Conservation (phyloP, 1,140 invertebrate species). For the Sycobia sp. region DNA sequence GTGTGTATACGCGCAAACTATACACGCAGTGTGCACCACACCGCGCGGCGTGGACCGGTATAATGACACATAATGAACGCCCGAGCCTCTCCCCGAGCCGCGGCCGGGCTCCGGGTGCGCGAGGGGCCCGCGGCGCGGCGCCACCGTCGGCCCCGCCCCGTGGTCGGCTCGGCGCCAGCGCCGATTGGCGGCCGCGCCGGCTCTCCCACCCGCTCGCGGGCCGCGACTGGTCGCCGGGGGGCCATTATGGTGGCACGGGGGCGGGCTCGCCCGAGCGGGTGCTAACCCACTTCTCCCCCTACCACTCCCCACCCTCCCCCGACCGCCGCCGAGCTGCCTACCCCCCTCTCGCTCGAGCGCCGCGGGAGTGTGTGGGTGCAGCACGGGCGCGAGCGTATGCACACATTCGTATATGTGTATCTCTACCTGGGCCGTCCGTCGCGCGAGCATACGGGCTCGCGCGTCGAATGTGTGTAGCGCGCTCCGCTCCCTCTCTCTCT, state of each 20-base stretch:
- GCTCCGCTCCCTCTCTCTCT: no score
- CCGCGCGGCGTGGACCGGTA: slow-evolving; percentile 62
- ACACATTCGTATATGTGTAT: no score
- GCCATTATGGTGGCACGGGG: slow-evolving; percentile 58
- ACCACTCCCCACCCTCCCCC: slow-evolving; percentile 4
- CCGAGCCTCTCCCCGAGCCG: slow-evolving; percentile 60
- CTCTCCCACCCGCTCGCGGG: not conserved
- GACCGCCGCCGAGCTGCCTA: slow-evolving; percentile 38
- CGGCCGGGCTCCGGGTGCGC: slow-evolving; percentile 45
- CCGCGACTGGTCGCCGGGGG: slow-evolving; percentile 44
- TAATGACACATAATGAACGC: slow-evolving; percentile 65
- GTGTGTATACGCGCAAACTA: no score
- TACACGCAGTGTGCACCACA: slow-evolving; percentile 62
- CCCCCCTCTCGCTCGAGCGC: slow-evolving; percentile 9
- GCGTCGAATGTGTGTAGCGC: no score
- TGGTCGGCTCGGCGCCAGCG: not conserved
- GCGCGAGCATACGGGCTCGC: no score
- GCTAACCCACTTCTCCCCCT: slow-evolving; percentile 33
- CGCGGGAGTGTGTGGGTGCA: slow-evolving; percentile 14
- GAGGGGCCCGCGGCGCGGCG: slow-evolving; percentile 46
- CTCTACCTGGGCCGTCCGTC: not conserved
- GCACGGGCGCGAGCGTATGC: slow-evolving; percentile 8
- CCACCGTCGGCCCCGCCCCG: slow-evolving; percentile 41
- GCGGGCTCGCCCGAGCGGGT: slow-evolving; percentile 31
- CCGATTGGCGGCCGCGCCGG: not conserved